A percentile compares a stretch with the other conserved stretches of the same genome.
These are phyloP conservation scores for Bambusicola thoracicus DNA, from an alignment of 2,113 vertebrate genomes.

Conservation along the genomic window DNA sequence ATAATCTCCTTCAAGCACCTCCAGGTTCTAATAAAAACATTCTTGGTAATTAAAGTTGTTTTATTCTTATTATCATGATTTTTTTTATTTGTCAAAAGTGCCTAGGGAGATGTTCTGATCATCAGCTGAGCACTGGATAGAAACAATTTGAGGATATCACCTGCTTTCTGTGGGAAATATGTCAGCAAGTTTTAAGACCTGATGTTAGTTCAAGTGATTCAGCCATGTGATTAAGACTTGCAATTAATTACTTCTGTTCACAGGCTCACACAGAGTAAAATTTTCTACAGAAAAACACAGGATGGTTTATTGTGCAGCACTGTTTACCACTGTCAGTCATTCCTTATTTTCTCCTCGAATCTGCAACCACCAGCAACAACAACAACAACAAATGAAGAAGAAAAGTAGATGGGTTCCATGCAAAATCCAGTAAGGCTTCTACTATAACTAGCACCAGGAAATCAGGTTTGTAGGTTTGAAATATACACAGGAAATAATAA, in stretches of 20 bases:
- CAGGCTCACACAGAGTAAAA: neutral
- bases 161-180: neutral
- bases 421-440: neutral
- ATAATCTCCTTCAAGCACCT: neutral
- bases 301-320: neutral
- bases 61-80: neutral
- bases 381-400: neutral
- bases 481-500: neutral
- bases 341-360: neutral
- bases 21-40: conserved; percentile 16
- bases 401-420: neutral
- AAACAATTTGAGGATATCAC: neutral
- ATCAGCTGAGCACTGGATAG: conserved; percentile 2
- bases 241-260: neutral
- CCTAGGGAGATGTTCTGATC: conserved; percentile 21
- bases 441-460: neutral
- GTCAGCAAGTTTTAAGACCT: neutral
- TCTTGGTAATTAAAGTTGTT: conserved; percentile 32
- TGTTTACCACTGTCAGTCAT: neutral
- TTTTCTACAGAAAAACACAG: neutral
- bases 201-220: neutral
- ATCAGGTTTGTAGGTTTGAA: neutral
- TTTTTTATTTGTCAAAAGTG: neutral
- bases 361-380: neutral
- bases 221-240: neutral